Conservation (phyloP, 2,888 invertebrate species). For the Drosophila meridiana region DNA sequence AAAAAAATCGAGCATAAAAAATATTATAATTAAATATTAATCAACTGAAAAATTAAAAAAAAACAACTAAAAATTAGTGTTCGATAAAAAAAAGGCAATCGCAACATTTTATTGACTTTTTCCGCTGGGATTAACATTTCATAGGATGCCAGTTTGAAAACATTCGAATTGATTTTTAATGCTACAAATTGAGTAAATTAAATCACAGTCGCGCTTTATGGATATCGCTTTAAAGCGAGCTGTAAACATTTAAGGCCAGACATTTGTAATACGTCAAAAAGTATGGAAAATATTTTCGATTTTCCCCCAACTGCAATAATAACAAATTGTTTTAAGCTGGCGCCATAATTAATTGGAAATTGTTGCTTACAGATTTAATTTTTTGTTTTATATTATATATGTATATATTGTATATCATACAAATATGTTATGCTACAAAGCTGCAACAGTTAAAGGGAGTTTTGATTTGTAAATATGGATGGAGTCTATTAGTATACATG, state of each 20-base stretch:
- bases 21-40: not conserved
- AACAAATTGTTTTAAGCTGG: constrained; percentile 39
- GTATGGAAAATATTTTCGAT: constrained; percentile 32
- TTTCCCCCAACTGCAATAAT: not conserved
- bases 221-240: constrained; percentile 13
- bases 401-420: not conserved
- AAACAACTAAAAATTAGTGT: not conserved
- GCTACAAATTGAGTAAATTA: constrained; percentile 23
- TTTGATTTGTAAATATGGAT: too few species aligned
- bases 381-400: not conserved
- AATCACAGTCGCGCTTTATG: constrained; percentile 10
- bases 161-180: constrained; percentile 27
- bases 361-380: constrained; percentile 23
- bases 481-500: not conserved
- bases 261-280: constrained; percentile 35
- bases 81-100: not conserved
- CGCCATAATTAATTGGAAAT: constrained; percentile 62
- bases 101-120: not conserved
- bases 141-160: constrained; percentile 12
- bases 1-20: not conserved
- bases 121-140: constrained; percentile 15
- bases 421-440: not conserved
- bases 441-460: too few species aligned
- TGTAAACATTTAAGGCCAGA: constrained; percentile 24
- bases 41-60: not conserved